These are phyloP conservation scores for Zaprionus davidi DNA, from an alignment of 1,140 invertebrate species.

Conservation along the genomic window DNA sequence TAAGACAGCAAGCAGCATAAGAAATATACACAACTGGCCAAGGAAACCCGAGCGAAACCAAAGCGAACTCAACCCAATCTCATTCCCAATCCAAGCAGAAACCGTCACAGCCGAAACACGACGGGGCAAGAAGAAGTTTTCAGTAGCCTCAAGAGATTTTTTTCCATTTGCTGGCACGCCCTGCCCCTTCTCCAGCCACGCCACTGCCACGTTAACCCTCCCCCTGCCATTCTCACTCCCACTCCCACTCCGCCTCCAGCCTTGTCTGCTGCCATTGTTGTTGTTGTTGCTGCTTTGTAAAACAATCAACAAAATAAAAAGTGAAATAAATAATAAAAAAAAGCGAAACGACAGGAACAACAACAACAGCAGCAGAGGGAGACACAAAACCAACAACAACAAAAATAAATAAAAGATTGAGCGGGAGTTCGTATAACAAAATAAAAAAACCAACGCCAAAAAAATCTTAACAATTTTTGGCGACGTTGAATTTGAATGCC, in stretches of 20 bases:
- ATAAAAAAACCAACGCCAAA: constrained; percentile 5
- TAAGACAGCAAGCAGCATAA: constrained; percentile 71
- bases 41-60: constrained; percentile 22
- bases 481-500: constrained; percentile 44
- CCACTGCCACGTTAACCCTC: neutral
- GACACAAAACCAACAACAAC: constrained; percentile 21
- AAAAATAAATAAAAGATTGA: constrained; percentile 28
- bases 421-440: constrained; percentile 21
- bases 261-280: constrained; percentile 22
- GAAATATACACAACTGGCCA: constrained; percentile 67
- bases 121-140: constrained; percentile 49
- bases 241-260: neutral
- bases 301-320: constrained; percentile 74
- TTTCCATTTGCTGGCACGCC: constrained; percentile 46
- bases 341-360: constrained; percentile 34
- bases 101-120: neutral
- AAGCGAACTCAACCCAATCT: constrained; percentile 8
- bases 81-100: neutral
- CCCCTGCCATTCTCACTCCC: neutral
- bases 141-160: constrained; percentile 81
- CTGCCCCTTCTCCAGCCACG: neutral
- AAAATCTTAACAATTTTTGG: constrained; percentile 32
- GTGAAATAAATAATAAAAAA: constrained; percentile 70
- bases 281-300: constrained; percentile 58
- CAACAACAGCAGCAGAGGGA: constrained; percentile 16